Conservation (phyloP, 53 echinoderm and acorn worm species). For the Patiria pectinifera region DNA sequence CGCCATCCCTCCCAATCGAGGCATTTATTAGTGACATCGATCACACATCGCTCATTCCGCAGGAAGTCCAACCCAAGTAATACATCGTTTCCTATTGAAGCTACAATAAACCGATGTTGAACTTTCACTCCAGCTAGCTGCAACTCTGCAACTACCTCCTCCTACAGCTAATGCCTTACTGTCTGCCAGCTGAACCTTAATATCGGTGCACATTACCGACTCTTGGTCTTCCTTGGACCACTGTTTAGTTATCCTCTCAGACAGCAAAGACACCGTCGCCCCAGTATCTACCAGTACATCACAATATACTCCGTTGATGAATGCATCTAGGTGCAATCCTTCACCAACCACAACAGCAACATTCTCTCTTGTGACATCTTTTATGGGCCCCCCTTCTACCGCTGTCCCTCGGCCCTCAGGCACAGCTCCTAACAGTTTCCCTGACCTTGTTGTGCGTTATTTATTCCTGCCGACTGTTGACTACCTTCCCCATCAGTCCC, state of each 20-base stretch:
- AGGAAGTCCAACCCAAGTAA: slow-evolving; percentile 52
- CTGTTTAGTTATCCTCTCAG: background rate
- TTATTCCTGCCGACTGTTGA: too few species aligned
- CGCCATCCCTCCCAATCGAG: slow-evolving; percentile 8
- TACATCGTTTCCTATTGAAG: slow-evolving; percentile 31
- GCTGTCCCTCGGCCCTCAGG: slow-evolving; percentile 21
- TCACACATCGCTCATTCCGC: slow-evolving; percentile 7
- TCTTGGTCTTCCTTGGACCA: background rate
- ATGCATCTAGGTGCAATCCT: slow-evolving; percentile 7
- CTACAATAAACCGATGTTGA: slow-evolving; percentile 40
- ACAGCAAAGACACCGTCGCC: slow-evolving; percentile 16
- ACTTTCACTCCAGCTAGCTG: slow-evolving; percentile 1
- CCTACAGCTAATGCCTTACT: background rate
- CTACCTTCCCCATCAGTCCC: too few species aligned
- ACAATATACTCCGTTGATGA: background rate
- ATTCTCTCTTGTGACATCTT: background rate
- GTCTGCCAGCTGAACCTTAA: slow-evolving; percentile 16
- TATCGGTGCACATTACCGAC: background rate
- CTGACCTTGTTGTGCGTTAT: background rate
- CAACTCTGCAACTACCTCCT: slow-evolving; percentile 1
- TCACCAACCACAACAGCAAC: slow-evolving; percentile 33
- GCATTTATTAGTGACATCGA: slow-evolving; percentile 13
- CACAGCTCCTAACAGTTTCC: slow-evolving; percentile 45
- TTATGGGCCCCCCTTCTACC: background rate
- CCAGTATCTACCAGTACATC: slow-evolving; percentile 11